Evolutionary conservation across 2,888 invertebrate genomes (phyloP).

Genomic region (Parasteatoda lunata): DNA sequence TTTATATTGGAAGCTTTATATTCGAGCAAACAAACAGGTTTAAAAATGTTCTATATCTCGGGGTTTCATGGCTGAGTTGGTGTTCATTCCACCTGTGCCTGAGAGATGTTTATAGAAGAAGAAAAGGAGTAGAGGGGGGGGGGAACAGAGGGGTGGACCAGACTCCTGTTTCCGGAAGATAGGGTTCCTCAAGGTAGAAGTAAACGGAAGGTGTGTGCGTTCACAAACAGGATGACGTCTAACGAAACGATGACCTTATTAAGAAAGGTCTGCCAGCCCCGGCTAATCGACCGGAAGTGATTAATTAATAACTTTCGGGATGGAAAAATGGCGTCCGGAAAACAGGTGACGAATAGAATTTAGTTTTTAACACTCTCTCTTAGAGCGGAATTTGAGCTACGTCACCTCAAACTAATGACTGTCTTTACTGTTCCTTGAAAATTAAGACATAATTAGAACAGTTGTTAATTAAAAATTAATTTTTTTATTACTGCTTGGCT

Average conservation of each 20-base stretch:
- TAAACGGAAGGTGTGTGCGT: slow-evolving; percentile 26
- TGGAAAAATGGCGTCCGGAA: slow-evolving; percentile 24
- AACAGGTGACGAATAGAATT: slow-evolving; percentile 34
- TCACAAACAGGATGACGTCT: slow-evolving; percentile 58
- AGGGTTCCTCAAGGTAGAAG: slow-evolving; percentile 26
- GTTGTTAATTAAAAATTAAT: too few species aligned
- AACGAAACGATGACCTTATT: slow-evolving; percentile 31
- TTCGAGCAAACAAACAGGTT: too few species aligned
- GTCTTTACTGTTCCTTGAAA: too few species aligned
- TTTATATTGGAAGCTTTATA: too few species aligned
- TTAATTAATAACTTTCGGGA: slow-evolving; percentile 50
- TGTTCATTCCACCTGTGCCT: slow-evolving; percentile 16
- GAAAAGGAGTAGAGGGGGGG: background rate
- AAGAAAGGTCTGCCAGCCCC: slow-evolving; percentile 10
- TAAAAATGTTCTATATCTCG: too few species aligned
- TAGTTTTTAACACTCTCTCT: background rate
- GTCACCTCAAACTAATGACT: too few species aligned
- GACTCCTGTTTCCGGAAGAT: slow-evolving; percentile 49
- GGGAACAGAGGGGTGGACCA: background rate
- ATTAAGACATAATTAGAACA: too few species aligned
- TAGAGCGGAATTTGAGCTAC: background rate
- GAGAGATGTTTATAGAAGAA: background rate
- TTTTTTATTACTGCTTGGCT: too few species aligned
- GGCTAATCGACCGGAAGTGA: slow-evolving; percentile 58
- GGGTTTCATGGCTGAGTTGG: background rate